Evolutionary conservation across 2,888 invertebrate genomes (phyloP).

Genomic region (Camponotus fellah): DNA sequence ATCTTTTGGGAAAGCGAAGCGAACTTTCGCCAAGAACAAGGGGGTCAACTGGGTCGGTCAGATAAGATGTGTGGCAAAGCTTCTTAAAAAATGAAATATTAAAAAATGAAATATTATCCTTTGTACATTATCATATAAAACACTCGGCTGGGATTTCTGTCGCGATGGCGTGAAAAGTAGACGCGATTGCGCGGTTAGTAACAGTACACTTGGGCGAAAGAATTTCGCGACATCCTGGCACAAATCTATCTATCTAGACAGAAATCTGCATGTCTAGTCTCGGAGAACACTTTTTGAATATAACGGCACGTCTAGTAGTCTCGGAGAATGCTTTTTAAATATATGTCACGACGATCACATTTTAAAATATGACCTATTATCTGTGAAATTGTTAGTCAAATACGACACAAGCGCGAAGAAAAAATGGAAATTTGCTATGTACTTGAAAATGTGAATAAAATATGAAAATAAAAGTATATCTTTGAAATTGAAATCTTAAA

Average conservation of each 20-base stretch:
- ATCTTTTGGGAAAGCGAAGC: neutral
- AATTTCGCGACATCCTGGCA: slow-evolving; percentile 16
- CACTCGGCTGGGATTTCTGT: slow-evolving; percentile 44
- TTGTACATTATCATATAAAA: slow-evolving; percentile 61
- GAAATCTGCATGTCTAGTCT: slow-evolving; percentile 17
- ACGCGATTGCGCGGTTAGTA: slow-evolving; percentile 14
- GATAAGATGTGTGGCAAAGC: slow-evolving; percentile 59
- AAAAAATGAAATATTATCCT: slow-evolving; percentile 43
- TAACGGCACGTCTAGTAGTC: slow-evolving; percentile 9
- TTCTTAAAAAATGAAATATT: slow-evolving; percentile 49
- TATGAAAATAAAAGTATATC: neutral
- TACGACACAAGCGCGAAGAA: neutral
- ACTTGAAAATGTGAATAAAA: slow-evolving; percentile 2
- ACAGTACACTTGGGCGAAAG: neutral
- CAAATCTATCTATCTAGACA: slow-evolving; percentile 42
- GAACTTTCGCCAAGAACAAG: slow-evolving; percentile 13
- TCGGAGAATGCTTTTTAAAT: slow-evolving; percentile 16
- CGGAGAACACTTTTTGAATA: slow-evolving; percentile 16
- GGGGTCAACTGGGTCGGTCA: slow-evolving; percentile 49
- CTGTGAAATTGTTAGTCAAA: neutral
- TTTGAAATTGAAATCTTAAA: neutral
- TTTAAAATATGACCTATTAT: slow-evolving; percentile 16
- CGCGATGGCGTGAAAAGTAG: slow-evolving; percentile 31
- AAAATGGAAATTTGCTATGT: neutral
- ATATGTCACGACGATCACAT: slow-evolving; percentile 19